Conservation (phyloP, 2,797 vertebrate species). For the Microtus obscurus region DNA sequence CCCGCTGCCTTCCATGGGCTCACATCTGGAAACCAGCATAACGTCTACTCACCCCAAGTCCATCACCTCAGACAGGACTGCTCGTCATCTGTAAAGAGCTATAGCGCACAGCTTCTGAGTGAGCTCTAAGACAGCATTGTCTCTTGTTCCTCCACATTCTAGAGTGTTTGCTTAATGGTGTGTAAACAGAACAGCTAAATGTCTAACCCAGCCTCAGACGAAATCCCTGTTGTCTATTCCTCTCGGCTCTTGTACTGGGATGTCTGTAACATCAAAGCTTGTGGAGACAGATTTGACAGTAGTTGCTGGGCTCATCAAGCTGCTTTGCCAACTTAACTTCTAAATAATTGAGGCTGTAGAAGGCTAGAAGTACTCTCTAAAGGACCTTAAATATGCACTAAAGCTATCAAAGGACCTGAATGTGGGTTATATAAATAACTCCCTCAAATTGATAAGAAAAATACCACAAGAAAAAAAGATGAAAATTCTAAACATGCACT, state of each 20-base stretch:
- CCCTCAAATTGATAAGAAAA: constrained; percentile 41
- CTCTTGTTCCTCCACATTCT: neutral
- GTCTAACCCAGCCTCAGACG: neutral
- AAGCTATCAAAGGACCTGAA: constrained; percentile 20
- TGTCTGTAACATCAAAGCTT: neutral
- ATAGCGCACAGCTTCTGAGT: neutral
- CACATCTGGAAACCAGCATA: neutral
- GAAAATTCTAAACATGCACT: neutral
- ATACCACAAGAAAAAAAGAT: neutral
- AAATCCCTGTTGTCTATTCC: constrained; percentile 11
- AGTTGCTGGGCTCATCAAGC: neutral
- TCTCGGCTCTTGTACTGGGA: neutral
- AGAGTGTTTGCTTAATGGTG: neutral
- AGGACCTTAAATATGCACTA: neutral
- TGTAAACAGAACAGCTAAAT: constrained; percentile 43
- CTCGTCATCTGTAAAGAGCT: neutral
- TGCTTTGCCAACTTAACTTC: constrained; percentile 8
- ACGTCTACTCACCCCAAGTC: neutral
- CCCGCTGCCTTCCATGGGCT: neutral
- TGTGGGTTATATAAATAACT: neutral
- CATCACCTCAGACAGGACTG: neutral
- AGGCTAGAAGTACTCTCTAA: neutral
- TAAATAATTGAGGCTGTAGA: neutral
- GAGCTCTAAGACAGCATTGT: neutral
- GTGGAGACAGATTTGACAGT: neutral